Evolutionary conservation across 2,888 invertebrate genomes (phyloP).

Genomic region (Temnothorax rugatulus): DNA sequence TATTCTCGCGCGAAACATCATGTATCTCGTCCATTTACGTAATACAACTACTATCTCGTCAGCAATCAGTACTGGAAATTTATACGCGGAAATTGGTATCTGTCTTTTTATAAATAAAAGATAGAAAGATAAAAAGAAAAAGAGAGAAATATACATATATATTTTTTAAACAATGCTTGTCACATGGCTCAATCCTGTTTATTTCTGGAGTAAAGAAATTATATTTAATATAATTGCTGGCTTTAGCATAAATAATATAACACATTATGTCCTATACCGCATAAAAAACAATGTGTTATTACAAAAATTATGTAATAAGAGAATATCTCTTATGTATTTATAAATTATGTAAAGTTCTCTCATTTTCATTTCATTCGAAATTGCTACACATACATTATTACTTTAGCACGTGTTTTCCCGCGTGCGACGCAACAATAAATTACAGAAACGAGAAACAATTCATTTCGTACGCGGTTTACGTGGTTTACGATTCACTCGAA

Average conservation of each 20-base stretch:
- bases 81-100: background rate
- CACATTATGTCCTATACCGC: background rate
- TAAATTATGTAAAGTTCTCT: background rate
- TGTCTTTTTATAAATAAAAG: background rate
- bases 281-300: background rate
- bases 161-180: background rate
- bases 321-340: too few species aligned
- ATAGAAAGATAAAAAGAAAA: background rate
- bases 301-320: background rate
- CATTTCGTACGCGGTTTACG: background rate
- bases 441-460: conserved; percentile 28
- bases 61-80: background rate
- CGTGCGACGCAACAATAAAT: background rate
- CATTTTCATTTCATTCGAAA: background rate
- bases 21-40: background rate
- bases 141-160: background rate
- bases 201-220: background rate
- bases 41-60: background rate
- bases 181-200: background rate
- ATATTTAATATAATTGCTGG: background rate
- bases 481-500: background rate
- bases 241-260: background rate
- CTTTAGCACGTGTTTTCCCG: background rate
- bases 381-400: background rate
- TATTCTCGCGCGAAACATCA: conserved; percentile 17